Evolutionary conservation across 1,140 invertebrate genomes (phyloP), one percentile per base, ranked within the genome.

Genomic region (Nautilus pompilius): DNA sequence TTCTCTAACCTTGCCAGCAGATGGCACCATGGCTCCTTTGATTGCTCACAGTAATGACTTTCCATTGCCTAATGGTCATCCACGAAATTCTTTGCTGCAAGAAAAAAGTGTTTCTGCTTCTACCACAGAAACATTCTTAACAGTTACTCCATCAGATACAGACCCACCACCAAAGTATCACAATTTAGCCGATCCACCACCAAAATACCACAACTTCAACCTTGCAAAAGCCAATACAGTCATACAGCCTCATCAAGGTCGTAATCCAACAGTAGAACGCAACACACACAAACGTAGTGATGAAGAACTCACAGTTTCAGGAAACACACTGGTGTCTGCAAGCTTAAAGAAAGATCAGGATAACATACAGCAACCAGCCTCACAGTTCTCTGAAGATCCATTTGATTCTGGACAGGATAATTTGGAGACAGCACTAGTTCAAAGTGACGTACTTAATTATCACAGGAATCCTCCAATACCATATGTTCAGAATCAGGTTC

Each of bases 231-330:
- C 76, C 34, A 77, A 76, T 34, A 57, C 58, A 26, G 68, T 71
- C n/a, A 48, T 92, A 29, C 91, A 92, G 70, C 91, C 91, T 1
- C 89, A 93, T 79, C 92, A 95, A 77, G 93, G 93, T 3, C 84
- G 93, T 13, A 96, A 96, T 85, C 91, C 92, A 0, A 95, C 91
- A 69, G 86, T 93, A 72, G 92, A 95, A 76, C 84, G 93, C 1
- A 96, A 96, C 83, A 82, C 80, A 17, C 80, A 82, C 60, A 82
- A 80, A 59, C 53, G 74, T 15, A 82, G 80, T 65, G 79, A 80
- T 29, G 90, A 88, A 15, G 87, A 90, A 49, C 69, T 87, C 1
- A 76, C 80, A n/a, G 82, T 87, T 10, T 83, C 82, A 24, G 87
- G 88, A 36, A 87, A 87, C 66, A 80, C 87, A 8, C 83, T 93